Base-by-base conservation (phyloP, 1,140 invertebrate species). In the Apocrypta bakeri region DNA sequence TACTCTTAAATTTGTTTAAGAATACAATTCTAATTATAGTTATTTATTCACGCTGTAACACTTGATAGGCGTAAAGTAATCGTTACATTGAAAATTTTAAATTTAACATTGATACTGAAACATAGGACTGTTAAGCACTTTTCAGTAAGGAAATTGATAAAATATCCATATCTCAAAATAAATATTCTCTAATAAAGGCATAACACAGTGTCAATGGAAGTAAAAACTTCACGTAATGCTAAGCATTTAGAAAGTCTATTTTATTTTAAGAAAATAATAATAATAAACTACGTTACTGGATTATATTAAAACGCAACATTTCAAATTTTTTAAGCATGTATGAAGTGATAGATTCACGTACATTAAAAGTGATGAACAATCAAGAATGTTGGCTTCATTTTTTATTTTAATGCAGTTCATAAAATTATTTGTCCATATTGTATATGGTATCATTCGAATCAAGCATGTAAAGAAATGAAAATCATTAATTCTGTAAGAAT, bases 401-500 rank as follows among this genome's bases (percentile, higher is more conserved):
- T 21, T 56, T 56, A 21, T 56, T n/a, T 56, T n/a, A 2, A 56
- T 56, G n/a, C n/a, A 56, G 48, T 56, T n/a, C n/a, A 17, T n/a
- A n/a, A 37, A 37, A 56, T 56, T 14, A 56, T 56, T 56, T 56
- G 48, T 56, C 48, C 48, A 56, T 56, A 56, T 56, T 56, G 48
- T n/a, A 56, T 56, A 56, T 56, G 48, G 48, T 56, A 56, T 56
- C 48, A 56, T 56, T 56, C n/a, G 48, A 56, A 56, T 56, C 48
- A 56, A 56, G n/a, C 48, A 56, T 56, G 48, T 56, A 56, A 56
- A 56, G 48, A 56, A 56, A n/a, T 56, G 48, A 56, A n/a, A 56
- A 56, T 56, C 48, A 56, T 56, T 21, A n/a, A 56, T 56, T 56
- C 48, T 56, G 48, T 56, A 56, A 56, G 48, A 56, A 56, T 56